These are phyloP conservation scores for Paracentrotus lividus DNA, from an alignment of 53 echinoderm and acorn worm genomes.

Conservation along the genomic window DNA sequence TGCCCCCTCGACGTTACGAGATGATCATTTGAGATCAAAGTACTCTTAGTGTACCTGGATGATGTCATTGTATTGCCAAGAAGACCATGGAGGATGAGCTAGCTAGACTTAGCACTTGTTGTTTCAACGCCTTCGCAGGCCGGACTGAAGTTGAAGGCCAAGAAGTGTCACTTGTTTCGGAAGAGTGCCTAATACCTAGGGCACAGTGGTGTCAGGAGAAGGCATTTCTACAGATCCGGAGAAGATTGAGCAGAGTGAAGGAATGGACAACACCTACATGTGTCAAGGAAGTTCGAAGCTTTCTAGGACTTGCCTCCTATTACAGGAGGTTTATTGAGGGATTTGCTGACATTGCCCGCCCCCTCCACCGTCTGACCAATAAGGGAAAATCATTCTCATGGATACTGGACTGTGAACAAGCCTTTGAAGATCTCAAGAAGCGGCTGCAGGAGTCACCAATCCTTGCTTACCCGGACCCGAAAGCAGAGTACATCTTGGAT, in stretches of 20 bases:
- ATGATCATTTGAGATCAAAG: conserved; percentile 24
- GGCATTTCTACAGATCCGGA: conserved; percentile 76
- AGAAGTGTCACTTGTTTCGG: conserved; percentile 38
- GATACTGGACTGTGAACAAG: not conserved
- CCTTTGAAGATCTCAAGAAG: not conserved
- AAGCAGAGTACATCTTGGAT: not conserved
- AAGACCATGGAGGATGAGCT: conserved; percentile 7
- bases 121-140: conserved; percentile 24
- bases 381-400: conserved; percentile 32
- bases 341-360: conserved; percentile 73
- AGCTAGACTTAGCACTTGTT: not conserved
- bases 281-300: conserved; percentile 72
- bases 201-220: conserved; percentile 71
- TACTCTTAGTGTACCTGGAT: conserved; percentile 2
- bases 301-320: conserved; percentile 65
- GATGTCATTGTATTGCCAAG: conserved; percentile 16
- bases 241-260: conserved; percentile 66
- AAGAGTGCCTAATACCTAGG: conserved; percentile 74
- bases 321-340: not conserved
- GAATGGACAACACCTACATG: conserved; percentile 69
- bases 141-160: conserved; percentile 68
- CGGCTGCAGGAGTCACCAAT: not conserved
- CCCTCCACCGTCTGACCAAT: conserved; percentile 68
- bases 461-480: not conserved
- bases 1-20: not conserved